Conservation (phyloP, 2,113 vertebrate genomes). For the Atherinomorus stipes region DNA sequence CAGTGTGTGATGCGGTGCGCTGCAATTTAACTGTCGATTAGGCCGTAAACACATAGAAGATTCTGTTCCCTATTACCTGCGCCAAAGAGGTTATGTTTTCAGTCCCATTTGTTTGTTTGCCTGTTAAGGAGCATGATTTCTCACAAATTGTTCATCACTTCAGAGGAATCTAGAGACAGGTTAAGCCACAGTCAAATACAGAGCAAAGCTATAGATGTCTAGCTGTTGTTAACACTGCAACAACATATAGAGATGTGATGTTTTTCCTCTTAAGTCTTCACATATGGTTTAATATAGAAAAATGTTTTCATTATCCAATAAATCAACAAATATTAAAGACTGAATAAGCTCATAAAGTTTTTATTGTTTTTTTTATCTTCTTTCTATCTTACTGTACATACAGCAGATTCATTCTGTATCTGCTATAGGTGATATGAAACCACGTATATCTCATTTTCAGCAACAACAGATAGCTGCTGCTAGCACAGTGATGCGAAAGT, state of each 20-base stretch:
- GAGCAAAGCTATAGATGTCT: too few species aligned
- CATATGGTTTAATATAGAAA: not conserved
- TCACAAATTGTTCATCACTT: slow-evolving; percentile 5
- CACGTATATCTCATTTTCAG: not conserved
- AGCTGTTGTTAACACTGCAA: not conserved
- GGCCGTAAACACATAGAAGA: slow-evolving; percentile 45
- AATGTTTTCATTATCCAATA: not conserved
- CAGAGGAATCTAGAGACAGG: slow-evolving; percentile 21
- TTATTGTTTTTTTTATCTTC: not conserved
- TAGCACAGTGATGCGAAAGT: not conserved
- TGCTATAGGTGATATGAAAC: not conserved
- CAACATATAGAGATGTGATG: not conserved
- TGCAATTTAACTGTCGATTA: slow-evolving; percentile 74
- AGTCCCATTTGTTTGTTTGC: slow-evolving; percentile 44
- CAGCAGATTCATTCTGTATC: not conserved
- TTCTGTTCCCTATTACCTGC: slow-evolving; percentile 46
- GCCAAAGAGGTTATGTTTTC: slow-evolving; percentile 34
- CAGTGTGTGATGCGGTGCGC: slow-evolving; percentile 56
- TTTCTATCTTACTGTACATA: not conserved
- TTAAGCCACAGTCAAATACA: not conserved
- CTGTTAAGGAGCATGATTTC: slow-evolving; percentile 5
- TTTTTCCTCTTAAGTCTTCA: not conserved
- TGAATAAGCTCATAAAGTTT: not conserved
- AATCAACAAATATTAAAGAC: not conserved
- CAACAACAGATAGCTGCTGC: not conserved